phyloP scores from a whole-genome alignment of 2,888 invertebrate species.

The Melieria crassipennis region DNA sequence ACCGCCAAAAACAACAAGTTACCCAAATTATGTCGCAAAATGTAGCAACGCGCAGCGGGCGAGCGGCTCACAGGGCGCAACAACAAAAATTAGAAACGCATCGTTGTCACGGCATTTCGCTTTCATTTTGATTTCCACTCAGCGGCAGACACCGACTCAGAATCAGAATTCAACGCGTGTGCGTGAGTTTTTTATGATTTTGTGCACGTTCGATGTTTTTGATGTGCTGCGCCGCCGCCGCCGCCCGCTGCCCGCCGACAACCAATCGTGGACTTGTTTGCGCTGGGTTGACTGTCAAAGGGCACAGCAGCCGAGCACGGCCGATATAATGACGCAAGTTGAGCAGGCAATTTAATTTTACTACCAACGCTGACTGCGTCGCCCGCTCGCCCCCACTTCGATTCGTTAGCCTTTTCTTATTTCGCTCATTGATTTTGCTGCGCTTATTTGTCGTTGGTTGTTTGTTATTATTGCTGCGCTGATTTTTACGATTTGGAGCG shows the following conservation, averaged over 20 bases:
- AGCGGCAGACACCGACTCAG: not conserved
- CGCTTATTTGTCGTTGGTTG: not conserved
- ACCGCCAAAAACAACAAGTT: too few species aligned
- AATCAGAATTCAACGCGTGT: not conserved
- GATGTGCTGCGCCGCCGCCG: not conserved
- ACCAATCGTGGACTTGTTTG: too few species aligned
- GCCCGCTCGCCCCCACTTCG: not conserved
- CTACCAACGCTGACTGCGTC: not conserved
- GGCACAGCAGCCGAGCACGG: not conserved
- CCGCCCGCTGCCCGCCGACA: not conserved
- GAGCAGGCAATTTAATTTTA: constrained; percentile 7
- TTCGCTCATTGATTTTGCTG: constrained; percentile 1
- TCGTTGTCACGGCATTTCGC: constrained; percentile 3
- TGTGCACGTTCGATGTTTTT: not conserved
- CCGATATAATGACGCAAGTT: not conserved
- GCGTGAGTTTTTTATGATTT: not conserved
- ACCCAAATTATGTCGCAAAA: too few species aligned
- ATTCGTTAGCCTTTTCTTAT: not conserved
- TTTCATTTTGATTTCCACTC: too few species aligned
- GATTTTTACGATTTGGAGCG: not conserved
- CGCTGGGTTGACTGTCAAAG: too few species aligned
- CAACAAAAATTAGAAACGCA: not conserved
- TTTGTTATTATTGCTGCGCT: not conserved
- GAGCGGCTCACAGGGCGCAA: not conserved
- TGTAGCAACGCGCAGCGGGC: too few species aligned